Evolutionary conservation across 2,797 vertebrate genomes (phyloP), one percentile per base, ranked within the genome.

Genomic region (Melanotaenia nigrans): DNA sequence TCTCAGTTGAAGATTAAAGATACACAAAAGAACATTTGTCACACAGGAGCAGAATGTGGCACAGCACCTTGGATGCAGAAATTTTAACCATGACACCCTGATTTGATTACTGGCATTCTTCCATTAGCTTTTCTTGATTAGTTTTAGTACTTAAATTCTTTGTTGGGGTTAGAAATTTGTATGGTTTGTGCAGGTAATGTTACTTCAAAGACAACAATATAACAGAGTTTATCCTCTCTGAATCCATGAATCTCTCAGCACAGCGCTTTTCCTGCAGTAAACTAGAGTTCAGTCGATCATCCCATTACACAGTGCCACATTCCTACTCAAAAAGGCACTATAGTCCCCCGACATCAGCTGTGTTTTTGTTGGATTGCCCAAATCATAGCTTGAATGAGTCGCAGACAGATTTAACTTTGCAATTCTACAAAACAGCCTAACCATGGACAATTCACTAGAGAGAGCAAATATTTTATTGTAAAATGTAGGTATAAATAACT

Each of bases 231-330:
- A 33, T 20, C 9, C 22, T 13, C 14, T 58, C 47, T 25, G 22
- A 32, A 28, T 11, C 7, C 58, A 65, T 14, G 22, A 8, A 64
- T 35, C 38, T 64, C 36, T 18, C 22, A 63, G 40, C 10, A 33
- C 5, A 33, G 3, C 10, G 49, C 30, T 56, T 68, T 33, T 59
- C 28, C 24, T 49, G 9, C 53, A 40, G 51, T 33, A 33, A 25
- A 25, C 30, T n/a, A 3, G 55, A 53, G 45, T 65, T 73, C 38
- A 64, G 62, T 28, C 66, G 57, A 36, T 40, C 54, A 65, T 65
- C 40, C 18, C 5, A 1, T 58, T 20, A 13, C 12, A 57, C 20
- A 51, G 38, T 24, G 64, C 33, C 30, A 40, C 57, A 33, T 47
- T 45, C 16, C 20, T 58, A 32, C 55, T 64, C 47, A 59, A 28